Percentiles rank a stretch among this genome's conserved stretches.
Evolutionary conservation across 2,113 vertebrate species (phyloP).

Genomic region (Mormyrus lacerda): DNA sequence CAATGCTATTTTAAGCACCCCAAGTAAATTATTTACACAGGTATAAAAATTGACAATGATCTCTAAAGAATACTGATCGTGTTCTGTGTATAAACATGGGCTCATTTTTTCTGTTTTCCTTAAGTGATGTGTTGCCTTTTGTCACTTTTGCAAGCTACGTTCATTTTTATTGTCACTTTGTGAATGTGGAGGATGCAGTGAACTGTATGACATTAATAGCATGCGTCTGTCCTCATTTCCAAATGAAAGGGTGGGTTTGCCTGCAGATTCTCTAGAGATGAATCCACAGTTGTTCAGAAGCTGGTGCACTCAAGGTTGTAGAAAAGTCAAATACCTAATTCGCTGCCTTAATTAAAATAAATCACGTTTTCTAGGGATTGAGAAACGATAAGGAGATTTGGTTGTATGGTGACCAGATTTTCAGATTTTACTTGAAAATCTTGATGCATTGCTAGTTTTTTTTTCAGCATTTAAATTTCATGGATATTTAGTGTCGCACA

Average conservation of each 20-base stretch:
- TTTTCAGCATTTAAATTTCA: neutral
- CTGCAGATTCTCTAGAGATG: neutral
- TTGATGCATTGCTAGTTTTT: neutral
- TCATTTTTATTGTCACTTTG: neutral
- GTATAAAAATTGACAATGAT: neutral
- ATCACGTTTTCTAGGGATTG: neutral
- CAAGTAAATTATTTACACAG: neutral
- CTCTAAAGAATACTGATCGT: neutral
- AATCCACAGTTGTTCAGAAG: neutral
- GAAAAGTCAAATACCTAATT: neutral
- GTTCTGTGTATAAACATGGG: neutral
- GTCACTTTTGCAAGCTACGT: neutral
- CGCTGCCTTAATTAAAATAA: neutral
- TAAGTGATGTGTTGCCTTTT: neutral
- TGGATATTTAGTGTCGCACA: neutral
- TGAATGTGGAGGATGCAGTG: neutral
- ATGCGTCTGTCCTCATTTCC: neutral
- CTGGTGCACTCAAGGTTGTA: neutral
- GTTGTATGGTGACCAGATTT: neutral
- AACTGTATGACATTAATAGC: neutral
- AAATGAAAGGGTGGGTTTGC: neutral
- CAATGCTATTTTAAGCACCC: neutral
- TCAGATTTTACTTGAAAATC: neutral
- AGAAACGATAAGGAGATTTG: neutral
- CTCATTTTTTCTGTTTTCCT: neutral